A percentile compares a stretch with the other conserved stretches of the same genome.
These are phyloP conservation scores for Charina bottae DNA, from an alignment of 2,113 vertebrate species.

Conservation along the genomic window DNA sequence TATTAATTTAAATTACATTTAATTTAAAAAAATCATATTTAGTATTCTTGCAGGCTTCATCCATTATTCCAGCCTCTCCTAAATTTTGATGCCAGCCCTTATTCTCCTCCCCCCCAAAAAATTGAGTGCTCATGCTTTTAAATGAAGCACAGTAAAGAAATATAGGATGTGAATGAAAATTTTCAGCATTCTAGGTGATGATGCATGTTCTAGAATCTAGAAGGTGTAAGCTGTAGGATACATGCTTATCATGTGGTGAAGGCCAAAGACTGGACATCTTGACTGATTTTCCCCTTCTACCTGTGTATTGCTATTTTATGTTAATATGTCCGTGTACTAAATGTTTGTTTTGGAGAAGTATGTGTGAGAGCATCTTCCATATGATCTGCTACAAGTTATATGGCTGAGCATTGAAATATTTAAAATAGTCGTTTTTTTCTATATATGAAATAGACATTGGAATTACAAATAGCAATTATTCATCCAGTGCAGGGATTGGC, in stretches of 20 bases:
- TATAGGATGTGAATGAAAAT: not conserved
- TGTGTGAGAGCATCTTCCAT: not conserved
- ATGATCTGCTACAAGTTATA: not conserved
- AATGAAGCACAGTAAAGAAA: not conserved
- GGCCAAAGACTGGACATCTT: not conserved
- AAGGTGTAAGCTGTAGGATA: not conserved
- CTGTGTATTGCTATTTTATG: not conserved
- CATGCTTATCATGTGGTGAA: not conserved
- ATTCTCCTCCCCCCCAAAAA: not conserved
- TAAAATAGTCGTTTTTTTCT: not conserved
- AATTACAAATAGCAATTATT: not conserved
- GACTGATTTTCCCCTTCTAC: not conserved
- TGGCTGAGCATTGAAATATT: not conserved
- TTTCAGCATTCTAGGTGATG: not conserved
- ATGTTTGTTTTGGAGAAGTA: not conserved
- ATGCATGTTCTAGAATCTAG: not conserved
- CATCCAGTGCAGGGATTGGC: not conserved
- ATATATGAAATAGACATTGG: not conserved
- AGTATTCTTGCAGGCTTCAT: not conserved
- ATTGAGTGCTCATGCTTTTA: not conserved
- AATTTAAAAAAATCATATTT: not conserved
- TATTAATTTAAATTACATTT: not conserved
- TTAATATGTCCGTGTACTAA: not conserved
- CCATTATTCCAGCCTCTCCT: not conserved
- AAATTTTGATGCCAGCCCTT: not conserved